Evolutionary conservation across 2,113 vertebrate genomes (phyloP).

Genomic region (Propithecus coquereli): DNA sequence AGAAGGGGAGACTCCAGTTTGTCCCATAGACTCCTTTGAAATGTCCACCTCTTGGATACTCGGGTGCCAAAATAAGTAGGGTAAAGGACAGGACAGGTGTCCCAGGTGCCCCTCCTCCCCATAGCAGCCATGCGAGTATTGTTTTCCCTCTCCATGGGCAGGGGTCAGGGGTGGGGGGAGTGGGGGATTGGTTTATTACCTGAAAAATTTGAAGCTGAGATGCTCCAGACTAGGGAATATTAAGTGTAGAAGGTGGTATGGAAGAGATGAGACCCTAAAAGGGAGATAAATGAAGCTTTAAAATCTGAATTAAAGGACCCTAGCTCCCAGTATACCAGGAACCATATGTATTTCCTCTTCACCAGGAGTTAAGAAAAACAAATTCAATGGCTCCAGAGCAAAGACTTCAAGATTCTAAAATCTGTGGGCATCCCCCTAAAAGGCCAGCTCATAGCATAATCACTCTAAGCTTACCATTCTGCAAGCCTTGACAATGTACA

Average conservation of each 20-base stretch:
- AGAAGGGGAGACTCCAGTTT: background rate
- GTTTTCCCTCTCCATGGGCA: background rate
- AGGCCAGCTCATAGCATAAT: background rate
- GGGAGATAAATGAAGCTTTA: background rate
- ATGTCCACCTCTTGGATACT: background rate
- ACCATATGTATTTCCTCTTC: background rate
- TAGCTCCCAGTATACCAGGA: background rate
- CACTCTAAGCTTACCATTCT: background rate
- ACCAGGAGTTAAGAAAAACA: background rate
- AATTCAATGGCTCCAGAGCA: background rate
- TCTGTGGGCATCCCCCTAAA: background rate
- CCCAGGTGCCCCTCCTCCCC: background rate
- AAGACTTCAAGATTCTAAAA: background rate
- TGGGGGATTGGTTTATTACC: background rate
- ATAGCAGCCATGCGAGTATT: background rate
- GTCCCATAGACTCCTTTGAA: background rate
- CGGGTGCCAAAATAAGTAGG: background rate
- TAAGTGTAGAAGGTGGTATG: background rate
- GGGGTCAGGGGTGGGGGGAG: no score
- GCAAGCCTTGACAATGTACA: background rate
- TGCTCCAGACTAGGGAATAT: background rate
- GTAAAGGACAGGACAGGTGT: background rate
- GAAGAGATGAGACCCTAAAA: background rate
- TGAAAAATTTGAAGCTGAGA: background rate
- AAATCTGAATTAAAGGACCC: background rate